Evolutionary conservation across 2,113 vertebrate genomes (phyloP).

Genomic region (Benthochromis sp.): DNA sequence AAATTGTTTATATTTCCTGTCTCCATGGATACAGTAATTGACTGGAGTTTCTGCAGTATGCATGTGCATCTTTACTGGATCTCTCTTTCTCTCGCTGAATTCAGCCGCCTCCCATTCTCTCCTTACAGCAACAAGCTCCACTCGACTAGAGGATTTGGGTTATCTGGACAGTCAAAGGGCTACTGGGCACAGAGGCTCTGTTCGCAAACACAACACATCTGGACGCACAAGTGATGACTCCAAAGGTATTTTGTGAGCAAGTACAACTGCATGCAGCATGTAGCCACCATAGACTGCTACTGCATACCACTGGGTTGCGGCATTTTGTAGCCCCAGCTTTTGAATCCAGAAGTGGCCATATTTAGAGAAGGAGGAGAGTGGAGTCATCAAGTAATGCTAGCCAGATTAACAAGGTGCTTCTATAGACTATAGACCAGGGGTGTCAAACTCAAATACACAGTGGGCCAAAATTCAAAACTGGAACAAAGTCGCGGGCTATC

Average conservation of each 20-base stretch:
- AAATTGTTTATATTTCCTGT: conserved; percentile 33
- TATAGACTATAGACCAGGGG: background rate
- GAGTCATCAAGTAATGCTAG: background rate
- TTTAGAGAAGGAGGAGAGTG: background rate
- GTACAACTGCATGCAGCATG: background rate
- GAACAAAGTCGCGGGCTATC: too few relatives aligned
- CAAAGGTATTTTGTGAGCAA: conserved; percentile 73
- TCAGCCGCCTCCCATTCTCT: background rate
- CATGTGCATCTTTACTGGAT: conserved; percentile 14
- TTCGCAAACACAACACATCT: conserved; percentile 83
- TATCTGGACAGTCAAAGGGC: conserved; percentile 87
- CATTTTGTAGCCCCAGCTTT: background rate
- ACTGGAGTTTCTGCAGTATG: conserved; percentile 22
- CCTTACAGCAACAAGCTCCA: conserved; percentile 86
- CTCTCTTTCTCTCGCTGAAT: background rate
- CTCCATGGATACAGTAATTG: conserved; percentile 54
- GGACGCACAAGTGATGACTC: conserved; percentile 73
- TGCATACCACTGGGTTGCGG: background rate
- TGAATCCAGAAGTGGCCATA: background rate
- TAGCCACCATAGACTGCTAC: background rate
- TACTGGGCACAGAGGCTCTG: conserved; percentile 78
- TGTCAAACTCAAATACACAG: too few relatives aligned
- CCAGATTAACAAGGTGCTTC: background rate
- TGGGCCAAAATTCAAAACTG: too few relatives aligned
- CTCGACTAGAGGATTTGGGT: conserved; percentile 90